Evolutionary conservation across 1,140 invertebrate genomes (phyloP).

Genomic region (Venturia canescens): DNA sequence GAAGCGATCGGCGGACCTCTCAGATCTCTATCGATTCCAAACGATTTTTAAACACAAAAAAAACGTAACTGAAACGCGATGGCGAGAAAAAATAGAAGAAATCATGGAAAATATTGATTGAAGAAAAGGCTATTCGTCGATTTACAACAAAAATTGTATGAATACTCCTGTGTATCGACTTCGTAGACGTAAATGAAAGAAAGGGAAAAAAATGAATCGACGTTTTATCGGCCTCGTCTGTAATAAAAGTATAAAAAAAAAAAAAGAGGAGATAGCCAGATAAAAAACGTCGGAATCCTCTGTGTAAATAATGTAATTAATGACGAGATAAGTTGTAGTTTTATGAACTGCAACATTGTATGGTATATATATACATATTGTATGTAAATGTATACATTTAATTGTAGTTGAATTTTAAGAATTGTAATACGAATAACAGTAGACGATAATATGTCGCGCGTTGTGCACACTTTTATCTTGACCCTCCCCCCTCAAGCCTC

Average conservation of each 20-base stretch:
- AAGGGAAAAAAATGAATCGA: not conserved
- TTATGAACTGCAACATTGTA: not conserved
- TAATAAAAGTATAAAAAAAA: constrained; percentile 33
- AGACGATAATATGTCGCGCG: constrained; percentile 14
- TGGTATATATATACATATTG: constrained; percentile 26
- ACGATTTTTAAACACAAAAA: not conserved
- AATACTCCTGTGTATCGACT: constrained; percentile 36
- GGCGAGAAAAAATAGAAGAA: not conserved
- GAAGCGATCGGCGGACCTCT: not conserved
- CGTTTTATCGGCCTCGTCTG: constrained; percentile 17
- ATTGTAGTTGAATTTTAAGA: constrained; percentile 38
- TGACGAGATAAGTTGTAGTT: constrained; percentile 35
- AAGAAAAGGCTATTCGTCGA: not conserved
- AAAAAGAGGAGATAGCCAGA: not conserved
- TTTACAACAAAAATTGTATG: constrained; percentile 19
- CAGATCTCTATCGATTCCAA: not conserved
- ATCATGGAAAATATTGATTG: not conserved
- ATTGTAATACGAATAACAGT: constrained; percentile 39
- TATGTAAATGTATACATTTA: constrained; percentile 44
- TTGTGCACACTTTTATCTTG: constrained; percentile 8
- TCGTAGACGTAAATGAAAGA: constrained; percentile 39
- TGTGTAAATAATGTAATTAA: constrained; percentile 58
- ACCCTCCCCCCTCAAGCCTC: too few species aligned
- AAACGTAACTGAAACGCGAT: not conserved
- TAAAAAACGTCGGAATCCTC: constrained; percentile 36